A percentile compares a stretch with the other conserved stretches of the same genome.
These are phyloP conservation scores for Tetraodon nigroviridis DNA, from an alignment of 2,113 vertebrate species.

Conservation along the genomic window DNA sequence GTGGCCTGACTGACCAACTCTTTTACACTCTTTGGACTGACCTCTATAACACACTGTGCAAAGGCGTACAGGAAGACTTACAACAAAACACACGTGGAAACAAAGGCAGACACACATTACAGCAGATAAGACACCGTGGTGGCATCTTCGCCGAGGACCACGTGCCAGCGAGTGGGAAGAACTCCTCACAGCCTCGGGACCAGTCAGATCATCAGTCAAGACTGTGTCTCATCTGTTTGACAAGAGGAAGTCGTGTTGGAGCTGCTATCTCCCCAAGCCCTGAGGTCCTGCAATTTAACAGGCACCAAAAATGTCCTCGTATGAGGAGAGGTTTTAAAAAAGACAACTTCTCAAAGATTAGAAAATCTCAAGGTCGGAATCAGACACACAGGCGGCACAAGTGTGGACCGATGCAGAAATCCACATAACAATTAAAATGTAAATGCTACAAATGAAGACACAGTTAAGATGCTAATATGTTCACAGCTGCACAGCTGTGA, in stretches of 20 bases:
- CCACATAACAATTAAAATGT: too few relatives aligned
- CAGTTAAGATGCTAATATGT: too few relatives aligned
- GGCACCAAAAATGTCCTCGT: conserved; percentile 31
- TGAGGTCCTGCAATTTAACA: conserved; percentile 42
- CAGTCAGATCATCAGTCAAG: conserved; percentile 42
- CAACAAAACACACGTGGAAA: conserved; percentile 22
- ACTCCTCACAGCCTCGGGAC: conserved; percentile 39
- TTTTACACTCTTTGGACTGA: conserved; percentile 26
- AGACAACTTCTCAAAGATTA: conserved; percentile 27
- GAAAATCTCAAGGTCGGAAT: conserved; percentile 46
- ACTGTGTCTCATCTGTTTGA: conserved; percentile 46
- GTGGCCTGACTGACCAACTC: conserved; percentile 26
- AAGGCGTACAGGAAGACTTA: conserved; percentile 17
- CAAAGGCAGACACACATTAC: conserved; percentile 9
- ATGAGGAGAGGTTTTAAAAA: conserved; percentile 35
- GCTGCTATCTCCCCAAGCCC: conserved; percentile 36
- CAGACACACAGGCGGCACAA: conserved; percentile 12
- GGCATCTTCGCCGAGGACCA: conserved; percentile 12
- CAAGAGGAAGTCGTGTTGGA: conserved; percentile 36
- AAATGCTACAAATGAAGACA: too few relatives aligned
- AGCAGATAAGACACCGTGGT: neutral
- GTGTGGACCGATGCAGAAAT: too few relatives aligned
- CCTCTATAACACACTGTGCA: conserved; percentile 23
- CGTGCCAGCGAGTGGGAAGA: conserved; percentile 9
- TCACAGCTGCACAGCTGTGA: too few relatives aligned